Conservation (phyloP, 1,140 invertebrate species). For the Eurosta solidaginis region DNA sequence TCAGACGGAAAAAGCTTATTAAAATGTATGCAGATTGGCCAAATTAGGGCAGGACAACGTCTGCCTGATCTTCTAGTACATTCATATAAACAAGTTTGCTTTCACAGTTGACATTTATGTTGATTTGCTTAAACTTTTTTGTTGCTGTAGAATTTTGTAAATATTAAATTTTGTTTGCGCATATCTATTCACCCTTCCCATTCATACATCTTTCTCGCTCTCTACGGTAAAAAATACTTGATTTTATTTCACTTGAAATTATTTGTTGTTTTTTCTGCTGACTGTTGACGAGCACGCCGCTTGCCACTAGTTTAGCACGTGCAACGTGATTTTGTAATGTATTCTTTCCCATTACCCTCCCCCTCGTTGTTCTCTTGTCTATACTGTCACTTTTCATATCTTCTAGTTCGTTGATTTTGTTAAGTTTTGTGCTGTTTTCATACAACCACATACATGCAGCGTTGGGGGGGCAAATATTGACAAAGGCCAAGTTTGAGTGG, state of each 20-base stretch:
- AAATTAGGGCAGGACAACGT: too few species aligned
- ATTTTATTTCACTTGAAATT: not conserved
- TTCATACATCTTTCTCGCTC: not conserved
- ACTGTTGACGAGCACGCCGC: not conserved
- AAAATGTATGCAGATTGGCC: too few species aligned
- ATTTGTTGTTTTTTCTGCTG: not conserved
- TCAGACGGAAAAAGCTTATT: too few species aligned
- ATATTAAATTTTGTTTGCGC: not conserved
- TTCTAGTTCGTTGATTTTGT: not conserved
- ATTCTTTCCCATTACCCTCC: not conserved
- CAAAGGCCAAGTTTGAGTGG: too few species aligned
- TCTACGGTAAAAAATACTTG: not conserved
- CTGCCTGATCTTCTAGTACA: too few species aligned
- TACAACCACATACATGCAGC: too few species aligned
- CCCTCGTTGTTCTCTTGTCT: not conserved
- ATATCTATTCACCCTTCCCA: not conserved
- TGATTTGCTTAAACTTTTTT: not conserved
- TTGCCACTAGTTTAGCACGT: not conserved
- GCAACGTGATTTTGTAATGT: not conserved
- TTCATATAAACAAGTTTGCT: too few species aligned
- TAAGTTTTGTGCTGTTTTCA: not conserved
- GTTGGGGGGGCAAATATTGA: too few species aligned
- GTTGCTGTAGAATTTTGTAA: not conserved
- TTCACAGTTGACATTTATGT: not conserved
- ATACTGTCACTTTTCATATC: not conserved